Conservation (phyloP, 2,797 vertebrate species). For the Alectoris magna region DNA sequence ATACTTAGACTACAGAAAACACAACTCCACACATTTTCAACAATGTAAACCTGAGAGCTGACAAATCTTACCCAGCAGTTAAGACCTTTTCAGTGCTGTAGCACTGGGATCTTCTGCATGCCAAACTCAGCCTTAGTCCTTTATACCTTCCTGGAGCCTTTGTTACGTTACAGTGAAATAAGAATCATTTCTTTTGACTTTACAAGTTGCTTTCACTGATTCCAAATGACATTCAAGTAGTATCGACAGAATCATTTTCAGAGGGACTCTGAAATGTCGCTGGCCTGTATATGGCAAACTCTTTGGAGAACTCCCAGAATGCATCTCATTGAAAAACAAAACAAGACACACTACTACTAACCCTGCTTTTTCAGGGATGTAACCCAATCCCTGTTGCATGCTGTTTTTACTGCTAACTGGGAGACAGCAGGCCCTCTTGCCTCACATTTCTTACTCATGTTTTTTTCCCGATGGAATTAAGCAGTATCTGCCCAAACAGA, state of each 20-base stretch:
- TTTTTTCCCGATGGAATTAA: constrained; percentile 27
- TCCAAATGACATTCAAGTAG: neutral
- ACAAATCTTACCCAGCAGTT: neutral
- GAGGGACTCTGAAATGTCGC: neutral
- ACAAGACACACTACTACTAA: neutral
- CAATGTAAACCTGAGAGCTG: neutral
- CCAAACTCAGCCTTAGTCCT: neutral
- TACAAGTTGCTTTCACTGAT: neutral
- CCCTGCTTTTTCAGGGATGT: neutral
- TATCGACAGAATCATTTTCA: neutral
- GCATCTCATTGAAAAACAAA: neutral
- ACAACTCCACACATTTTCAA: neutral
- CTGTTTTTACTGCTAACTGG: neutral
- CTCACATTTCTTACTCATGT: constrained; percentile 16
- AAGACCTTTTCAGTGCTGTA: neutral
- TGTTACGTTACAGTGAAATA: neutral
- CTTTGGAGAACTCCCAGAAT: neutral
- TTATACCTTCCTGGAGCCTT: neutral
- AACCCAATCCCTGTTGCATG: neutral
- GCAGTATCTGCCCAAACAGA: constrained; percentile 13
- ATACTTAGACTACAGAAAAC: neutral
- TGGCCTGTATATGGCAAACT: neutral
- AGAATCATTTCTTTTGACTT: neutral
- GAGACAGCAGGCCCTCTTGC: neutral
- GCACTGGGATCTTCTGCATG: neutral